phyloP scores from a whole-genome alignment of 1,140 invertebrate genomes.

The Hylaeus volcanicus region DNA sequence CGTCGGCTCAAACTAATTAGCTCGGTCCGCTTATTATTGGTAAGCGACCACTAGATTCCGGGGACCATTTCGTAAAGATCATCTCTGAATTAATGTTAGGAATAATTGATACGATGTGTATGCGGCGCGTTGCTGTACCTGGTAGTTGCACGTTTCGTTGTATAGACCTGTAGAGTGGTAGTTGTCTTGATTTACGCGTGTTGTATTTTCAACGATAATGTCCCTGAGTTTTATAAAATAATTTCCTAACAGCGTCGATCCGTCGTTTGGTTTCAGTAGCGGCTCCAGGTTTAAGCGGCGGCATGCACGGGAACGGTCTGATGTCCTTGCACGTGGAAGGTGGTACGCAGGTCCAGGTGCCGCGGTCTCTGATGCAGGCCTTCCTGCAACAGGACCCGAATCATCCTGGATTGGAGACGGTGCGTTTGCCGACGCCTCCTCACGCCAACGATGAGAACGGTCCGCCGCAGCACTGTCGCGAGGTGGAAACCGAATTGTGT shows the following conservation, averaged over 20 bases:
- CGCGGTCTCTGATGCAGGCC: slow-evolving; percentile 84
- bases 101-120: too few species aligned
- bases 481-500: slow-evolving; percentile 89
- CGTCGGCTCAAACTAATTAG: slow-evolving; percentile 68
- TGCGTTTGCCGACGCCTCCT: slow-evolving; percentile 80
- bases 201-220: too few species aligned
- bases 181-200: too few species aligned
- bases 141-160: too few species aligned
- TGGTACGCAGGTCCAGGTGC: slow-evolving; percentile 83
- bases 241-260: slow-evolving; percentile 24
- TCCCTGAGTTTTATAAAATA: too few species aligned
- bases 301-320: slow-evolving; percentile 65
- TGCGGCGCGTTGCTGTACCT: too few species aligned
- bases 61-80: too few species aligned
- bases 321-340: slow-evolving; percentile 78
- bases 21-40: too few species aligned
- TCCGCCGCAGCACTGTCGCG: slow-evolving; percentile 78
- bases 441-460: slow-evolving; percentile 74
- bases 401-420: slow-evolving; percentile 85
- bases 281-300: slow-evolving; percentile 69
- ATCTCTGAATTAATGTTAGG: too few species aligned
- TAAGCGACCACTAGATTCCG: too few species aligned
- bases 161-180: too few species aligned
- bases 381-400: slow-evolving; percentile 85
- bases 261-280: slow-evolving; percentile 75